Base-by-base conservation (phyloP, 1,140 invertebrate genomes). In the Danaus melanippus region DNA sequence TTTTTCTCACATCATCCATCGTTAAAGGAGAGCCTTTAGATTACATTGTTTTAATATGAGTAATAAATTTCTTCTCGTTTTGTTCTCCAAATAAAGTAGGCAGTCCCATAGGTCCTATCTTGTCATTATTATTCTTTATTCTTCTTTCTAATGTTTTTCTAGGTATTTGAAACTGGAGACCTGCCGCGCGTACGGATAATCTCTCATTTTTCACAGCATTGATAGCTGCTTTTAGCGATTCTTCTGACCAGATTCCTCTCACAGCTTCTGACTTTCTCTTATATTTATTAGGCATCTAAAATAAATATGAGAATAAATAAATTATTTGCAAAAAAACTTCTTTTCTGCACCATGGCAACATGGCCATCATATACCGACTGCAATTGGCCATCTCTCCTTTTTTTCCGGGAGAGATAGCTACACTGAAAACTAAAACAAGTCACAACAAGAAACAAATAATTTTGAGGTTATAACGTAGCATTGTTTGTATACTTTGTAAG, bases 361-460 rank as follows among this genome's bases (percentile, higher is more conserved):
- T n/a, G n/a, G n/a, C n/a, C n/a, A n/a, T n/a, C n/a, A n/a, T n/a
- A n/a, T n/a, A n/a, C n/a, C n/a, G n/a, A n/a, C n/a, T n/a, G n/a
- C n/a, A n/a, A n/a, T n/a, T n/a, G n/a, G n/a, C n/a, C n/a, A n/a
- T n/a, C n/a, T n/a, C n/a, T n/a, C n/a, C n/a, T n/a, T n/a, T n/a
- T n/a, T n/a, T n/a, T n/a, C n/a, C n/a, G n/a, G n/a, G n/a, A n/a
- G n/a, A n/a, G n/a, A n/a, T n/a, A n/a, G n/a, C n/a, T n/a, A n/a
- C n/a, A n/a, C n/a, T 5, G 17, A 21, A 21, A 21, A 21, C 17
- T 21, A 53, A 46, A 56, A 56, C 12, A 56, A 57, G 46, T 56
- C 12, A 61, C 40, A 12, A 61, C 46, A 53, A 41, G 12, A 60
- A 50, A 55, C 48, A 55, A 46, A 48, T 55, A 52, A 52, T 60